phyloP scores from a whole-genome alignment of 2,888 invertebrate species.

The Ischnus inquisitorius region DNA sequence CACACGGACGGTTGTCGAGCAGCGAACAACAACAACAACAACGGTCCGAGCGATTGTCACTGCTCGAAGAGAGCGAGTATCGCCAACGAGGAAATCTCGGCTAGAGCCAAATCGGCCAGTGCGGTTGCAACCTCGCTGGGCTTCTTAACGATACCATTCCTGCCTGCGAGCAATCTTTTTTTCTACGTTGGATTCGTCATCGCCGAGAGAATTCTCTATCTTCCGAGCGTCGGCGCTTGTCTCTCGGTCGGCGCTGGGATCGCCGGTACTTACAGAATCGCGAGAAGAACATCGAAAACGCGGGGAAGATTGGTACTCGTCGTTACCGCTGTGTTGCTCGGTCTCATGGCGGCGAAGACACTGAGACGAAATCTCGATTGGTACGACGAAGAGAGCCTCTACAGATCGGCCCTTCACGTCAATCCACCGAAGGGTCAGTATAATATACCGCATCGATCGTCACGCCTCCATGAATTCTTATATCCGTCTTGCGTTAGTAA shows the following conservation, averaged over 20 bases:
- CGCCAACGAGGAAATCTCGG: slow-evolving; percentile 68
- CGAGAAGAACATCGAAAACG: slow-evolving; percentile 84
- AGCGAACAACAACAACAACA: slow-evolving; percentile 87
- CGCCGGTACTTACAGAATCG: slow-evolving; percentile 79
- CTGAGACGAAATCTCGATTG: slow-evolving; percentile 95
- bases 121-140: slow-evolving; percentile 88
- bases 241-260: slow-evolving; percentile 91
- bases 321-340: slow-evolving; percentile 87
- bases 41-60: slow-evolving; percentile 85
- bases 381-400: slow-evolving; percentile 96
- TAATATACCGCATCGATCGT: neutral
- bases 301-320: slow-evolving; percentile 83
- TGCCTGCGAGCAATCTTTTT: slow-evolving; percentile 98
- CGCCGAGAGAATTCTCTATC: slow-evolving; percentile 97
- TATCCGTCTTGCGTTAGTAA: neutral
- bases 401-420: slow-evolving; percentile 94
- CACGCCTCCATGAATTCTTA: neutral
- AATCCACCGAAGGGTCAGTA: slow-evolving; percentile 98
- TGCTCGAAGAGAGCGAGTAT: slow-evolving; percentile 81
- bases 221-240: slow-evolving; percentile 98
- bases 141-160: slow-evolving; percentile 95
- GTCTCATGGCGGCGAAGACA: slow-evolving; percentile 91
- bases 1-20: slow-evolving; percentile 90
- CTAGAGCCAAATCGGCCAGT: slow-evolving; percentile 84
- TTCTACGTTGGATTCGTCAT: slow-evolving; percentile 99